Evolutionary conservation across 2,797 vertebrate species (phyloP).

Genomic region (Danionella dracula): DNA sequence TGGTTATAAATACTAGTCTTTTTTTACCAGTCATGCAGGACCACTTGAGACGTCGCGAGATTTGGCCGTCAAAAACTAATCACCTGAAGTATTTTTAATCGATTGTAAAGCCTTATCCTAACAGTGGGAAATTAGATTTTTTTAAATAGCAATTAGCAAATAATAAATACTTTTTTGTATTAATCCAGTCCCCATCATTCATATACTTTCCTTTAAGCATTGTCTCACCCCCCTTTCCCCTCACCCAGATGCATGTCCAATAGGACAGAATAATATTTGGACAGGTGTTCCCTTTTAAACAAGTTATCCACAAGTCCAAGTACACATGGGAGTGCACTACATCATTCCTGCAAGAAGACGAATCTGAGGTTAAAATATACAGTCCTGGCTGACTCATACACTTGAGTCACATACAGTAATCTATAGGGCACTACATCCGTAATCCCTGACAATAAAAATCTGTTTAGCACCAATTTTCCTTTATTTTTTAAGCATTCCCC

Average conservation of each 20-base stretch:
- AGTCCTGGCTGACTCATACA: slow-evolving; percentile 27
- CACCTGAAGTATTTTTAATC: too few species aligned
- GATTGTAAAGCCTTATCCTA: too few species aligned
- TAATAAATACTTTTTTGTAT: slow-evolving; percentile 1
- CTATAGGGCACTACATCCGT: slow-evolving; percentile 53
- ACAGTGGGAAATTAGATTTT: too few species aligned
- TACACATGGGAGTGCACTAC: slow-evolving; percentile 40
- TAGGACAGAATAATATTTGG: slow-evolving; percentile 70
- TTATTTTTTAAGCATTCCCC: slow-evolving; percentile 61
- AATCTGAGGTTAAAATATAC: slow-evolving; percentile 40
- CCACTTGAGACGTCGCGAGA: slow-evolving; percentile 52
- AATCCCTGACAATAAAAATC: slow-evolving; percentile 74
- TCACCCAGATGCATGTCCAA: slow-evolving; percentile 52
- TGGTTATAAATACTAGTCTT: too few species aligned
- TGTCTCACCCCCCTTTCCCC: slow-evolving; percentile 48
- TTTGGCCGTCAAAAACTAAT: too few species aligned
- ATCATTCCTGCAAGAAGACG: slow-evolving; percentile 50
- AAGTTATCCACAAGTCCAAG: slow-evolving; percentile 49
- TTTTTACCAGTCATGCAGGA: too few species aligned
- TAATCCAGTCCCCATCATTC: slow-evolving; percentile 39
- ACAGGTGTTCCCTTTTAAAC: slow-evolving; percentile 70
- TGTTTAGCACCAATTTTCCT: slow-evolving; percentile 77
- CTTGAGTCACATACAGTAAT: slow-evolving; percentile 37
- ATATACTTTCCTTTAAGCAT: slow-evolving; percentile 35
- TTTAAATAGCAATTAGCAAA: too few species aligned